A percentile compares a stretch with the other conserved stretches of the same genome.
Conservation (phyloP, 2,888 invertebrate genomes). For the Ormyrus nitidulus region DNA sequence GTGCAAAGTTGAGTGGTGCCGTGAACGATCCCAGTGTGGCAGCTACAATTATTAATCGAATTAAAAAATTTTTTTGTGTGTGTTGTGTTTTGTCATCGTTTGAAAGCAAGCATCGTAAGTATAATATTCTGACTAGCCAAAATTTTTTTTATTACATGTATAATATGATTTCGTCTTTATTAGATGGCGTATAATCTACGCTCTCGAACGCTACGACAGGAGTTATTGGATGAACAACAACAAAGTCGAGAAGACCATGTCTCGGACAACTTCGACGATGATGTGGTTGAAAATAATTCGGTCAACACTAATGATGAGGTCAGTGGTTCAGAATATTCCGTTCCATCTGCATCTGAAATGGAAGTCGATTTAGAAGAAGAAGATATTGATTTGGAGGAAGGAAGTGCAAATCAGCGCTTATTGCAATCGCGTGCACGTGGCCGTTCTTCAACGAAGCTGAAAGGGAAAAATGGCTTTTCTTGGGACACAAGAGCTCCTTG, state of each 20-base stretch:
- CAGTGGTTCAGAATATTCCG: slow-evolving; percentile 13
- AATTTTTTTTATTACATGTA: slow-evolving; percentile 1
- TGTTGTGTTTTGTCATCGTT: slow-evolving; percentile 6
- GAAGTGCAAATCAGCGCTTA: too few relatives aligned
- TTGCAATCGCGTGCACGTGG: too few relatives aligned
- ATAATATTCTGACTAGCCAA: slow-evolving; percentile 6
- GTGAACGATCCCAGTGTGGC: slow-evolving; percentile 27
- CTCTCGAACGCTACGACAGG: slow-evolving; percentile 3
- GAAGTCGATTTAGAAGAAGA: too few relatives aligned
- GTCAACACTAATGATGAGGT: slow-evolving; percentile 3
- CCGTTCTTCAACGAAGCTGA: not conserved
- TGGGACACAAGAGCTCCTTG: slow-evolving; percentile 24
- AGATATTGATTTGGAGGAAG: too few relatives aligned
- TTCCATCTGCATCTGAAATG: too few relatives aligned
- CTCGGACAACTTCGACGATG: not conserved
- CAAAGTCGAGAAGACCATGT: not conserved
- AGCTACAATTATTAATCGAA: slow-evolving; percentile 9
- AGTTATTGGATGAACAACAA: slow-evolving; percentile 13
- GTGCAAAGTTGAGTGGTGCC: slow-evolving; percentile 20
- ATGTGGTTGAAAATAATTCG: too few relatives aligned
- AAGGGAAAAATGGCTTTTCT: slow-evolving; percentile 20
- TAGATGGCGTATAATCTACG: slow-evolving; percentile 36
- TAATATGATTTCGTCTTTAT: not conserved
- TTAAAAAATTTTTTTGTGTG: slow-evolving; percentile 4
- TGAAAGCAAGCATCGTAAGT: slow-evolving; percentile 1